Percentiles rank a stretch among this genome's conserved stretches.
Evolutionary conservation across 2,888 invertebrate species (phyloP).

Genomic region (Syrphus vitripennis): DNA sequence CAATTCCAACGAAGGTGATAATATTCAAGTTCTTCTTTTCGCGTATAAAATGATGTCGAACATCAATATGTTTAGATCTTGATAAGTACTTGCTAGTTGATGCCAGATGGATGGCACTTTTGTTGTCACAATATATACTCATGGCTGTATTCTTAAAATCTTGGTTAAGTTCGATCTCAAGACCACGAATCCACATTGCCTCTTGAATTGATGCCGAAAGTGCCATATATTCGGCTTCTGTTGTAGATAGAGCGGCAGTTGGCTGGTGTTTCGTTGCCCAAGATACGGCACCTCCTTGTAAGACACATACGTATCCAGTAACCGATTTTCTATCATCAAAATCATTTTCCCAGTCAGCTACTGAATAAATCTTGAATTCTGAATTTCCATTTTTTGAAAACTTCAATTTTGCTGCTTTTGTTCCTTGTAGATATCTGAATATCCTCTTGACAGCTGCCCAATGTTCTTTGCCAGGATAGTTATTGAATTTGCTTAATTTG

Average conservation of each 20-base stretch:
- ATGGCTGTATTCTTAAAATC: background rate
- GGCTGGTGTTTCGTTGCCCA: background rate
- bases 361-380: background rate
- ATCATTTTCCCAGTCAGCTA: conserved; percentile 1
- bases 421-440: background rate
- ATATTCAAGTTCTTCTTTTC: background rate
- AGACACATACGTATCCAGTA: background rate
- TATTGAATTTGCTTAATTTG: background rate
- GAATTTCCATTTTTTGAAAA: background rate
- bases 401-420: background rate
- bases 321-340: conserved; percentile 4
- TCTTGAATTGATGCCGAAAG: background rate
- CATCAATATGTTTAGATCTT: background rate
- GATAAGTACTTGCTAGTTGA: background rate
- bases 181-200: background rate
- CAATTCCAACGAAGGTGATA: background rate
- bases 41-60: background rate
- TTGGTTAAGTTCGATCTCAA: background rate
- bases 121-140: background rate
- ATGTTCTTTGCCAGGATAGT: background rate
- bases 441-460: background rate
- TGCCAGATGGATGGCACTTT: background rate
- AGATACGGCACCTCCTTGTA: background rate
- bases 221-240: background rate
- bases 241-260: background rate